Percentiles rank a stretch among this genome's conserved stretches.
phyloP scores from a whole-genome alignment of 2,113 vertebrate species.

The Podocnemis expansa region DNA sequence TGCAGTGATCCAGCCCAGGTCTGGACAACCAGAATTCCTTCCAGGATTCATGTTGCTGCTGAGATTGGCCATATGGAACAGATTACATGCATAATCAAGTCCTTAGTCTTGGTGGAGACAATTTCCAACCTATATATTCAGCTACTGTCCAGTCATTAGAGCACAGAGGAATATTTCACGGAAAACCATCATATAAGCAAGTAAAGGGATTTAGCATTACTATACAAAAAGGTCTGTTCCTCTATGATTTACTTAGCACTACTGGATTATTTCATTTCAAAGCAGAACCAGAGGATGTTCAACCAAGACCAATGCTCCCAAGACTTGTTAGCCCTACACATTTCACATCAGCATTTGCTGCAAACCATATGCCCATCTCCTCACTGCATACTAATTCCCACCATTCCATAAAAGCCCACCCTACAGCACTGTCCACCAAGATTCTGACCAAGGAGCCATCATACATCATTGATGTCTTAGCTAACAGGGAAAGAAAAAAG shows the following conservation, averaged over 20 bases:
- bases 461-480: background rate
- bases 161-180: background rate
- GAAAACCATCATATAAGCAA: background rate
- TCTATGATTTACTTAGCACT: conserved; percentile 39
- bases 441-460: background rate
- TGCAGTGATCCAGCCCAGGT: no score
- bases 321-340: background rate
- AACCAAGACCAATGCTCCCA: conserved; percentile 41
- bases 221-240: background rate
- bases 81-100: background rate
- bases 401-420: background rate
- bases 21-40: background rate
- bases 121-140: background rate
- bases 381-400: background rate
- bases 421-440: background rate
- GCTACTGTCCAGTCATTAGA: background rate
- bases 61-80: background rate
- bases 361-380: background rate
- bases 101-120: background rate
- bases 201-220: conserved; percentile 13
- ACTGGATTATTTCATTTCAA: conserved; percentile 17
- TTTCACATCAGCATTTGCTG: background rate
- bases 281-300: background rate
- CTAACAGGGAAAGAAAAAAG: background rate
- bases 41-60: background rate